Base-by-base conservation (phyloP, 2,797 vertebrate species). In the Anguilla anguilla region DNA sequence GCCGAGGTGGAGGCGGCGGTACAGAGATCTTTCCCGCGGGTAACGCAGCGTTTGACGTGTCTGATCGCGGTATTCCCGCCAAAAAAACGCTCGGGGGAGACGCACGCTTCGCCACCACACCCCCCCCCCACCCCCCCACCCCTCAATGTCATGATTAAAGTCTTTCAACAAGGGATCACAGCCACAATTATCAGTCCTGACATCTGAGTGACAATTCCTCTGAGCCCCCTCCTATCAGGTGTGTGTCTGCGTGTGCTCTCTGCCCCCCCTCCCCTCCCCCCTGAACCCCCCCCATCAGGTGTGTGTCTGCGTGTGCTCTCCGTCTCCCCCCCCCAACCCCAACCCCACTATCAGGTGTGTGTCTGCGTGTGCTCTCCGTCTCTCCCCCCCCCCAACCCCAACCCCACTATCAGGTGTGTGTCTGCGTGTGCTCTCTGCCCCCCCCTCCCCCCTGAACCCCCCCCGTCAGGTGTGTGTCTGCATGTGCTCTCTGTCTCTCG, bases 151-250 rank as follows among this genome's bases (percentile, higher is more conserved):
- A 74, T 22, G 67, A 49, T 51, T 46, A 10, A 67, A 88, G 86
- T 69, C 85, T 82, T 84, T 72, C 81, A 64, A 86, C 72, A 49
- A 39, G 57, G 35, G 53, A 53, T 67, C 85, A 64, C 74, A 43
- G 79, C 25, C 53, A 86, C 87, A 85, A 88, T 89, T 88, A 87
- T 81, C 77, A 85, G 53, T 13, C 81, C 79, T 35, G 84, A 59
- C 85, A 85, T 91, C 53, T 87, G 85, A 82, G 79, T 86, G 74
- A 31, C 85, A 79, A 87, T 64, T 84, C 83, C 49, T 55, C 59
- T 83, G 86, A 86, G 35, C 69, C 53, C 31, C 13, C 28, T 53
- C 88, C 22, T 59, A 31, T 84, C 9, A 69, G 31, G 57, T 6
- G 57, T 6, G 13, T 0, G 61, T 67, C 22, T 67, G 22, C 19